Percentiles rank a stretch among this genome's conserved stretches.
Evolutionary conservation across 2,797 vertebrate genomes (phyloP).

Genomic region (Molossus molossus): DNA sequence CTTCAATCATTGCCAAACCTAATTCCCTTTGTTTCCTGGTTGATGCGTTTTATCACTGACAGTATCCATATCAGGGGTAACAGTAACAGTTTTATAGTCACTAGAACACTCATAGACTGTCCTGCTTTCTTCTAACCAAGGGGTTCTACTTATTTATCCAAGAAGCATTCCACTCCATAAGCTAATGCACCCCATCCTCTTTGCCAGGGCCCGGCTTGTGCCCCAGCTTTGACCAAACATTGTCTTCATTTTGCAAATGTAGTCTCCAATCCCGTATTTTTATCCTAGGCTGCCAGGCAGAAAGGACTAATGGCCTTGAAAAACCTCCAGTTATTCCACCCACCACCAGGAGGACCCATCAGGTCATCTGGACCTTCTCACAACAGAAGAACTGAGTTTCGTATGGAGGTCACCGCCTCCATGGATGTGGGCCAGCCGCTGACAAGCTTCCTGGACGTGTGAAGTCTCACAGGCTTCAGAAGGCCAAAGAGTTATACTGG

Average conservation of each 20-base stretch:
- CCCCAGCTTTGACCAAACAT: slow-evolving; percentile 7
- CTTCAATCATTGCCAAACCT: neutral
- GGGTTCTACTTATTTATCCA: neutral
- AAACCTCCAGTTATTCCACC: neutral
- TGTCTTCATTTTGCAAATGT: neutral
- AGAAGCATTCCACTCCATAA: neutral
- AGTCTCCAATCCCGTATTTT: neutral
- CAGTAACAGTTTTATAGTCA: neutral
- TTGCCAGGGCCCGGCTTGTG: neutral
- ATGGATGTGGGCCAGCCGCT: neutral
- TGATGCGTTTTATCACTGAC: neutral
- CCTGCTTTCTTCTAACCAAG: neutral
- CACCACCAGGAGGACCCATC: neutral
- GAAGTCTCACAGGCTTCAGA: neutral
- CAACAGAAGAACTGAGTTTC: slow-evolving; percentile 2
- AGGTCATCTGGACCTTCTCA: neutral
- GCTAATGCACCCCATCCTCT: neutral
- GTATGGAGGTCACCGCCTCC: neutral
- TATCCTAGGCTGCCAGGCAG: neutral
- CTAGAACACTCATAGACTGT: neutral
- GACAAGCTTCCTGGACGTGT: slow-evolving; percentile 12
- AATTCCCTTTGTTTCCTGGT: neutral
- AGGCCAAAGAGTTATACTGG: neutral
- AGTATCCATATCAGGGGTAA: neutral
- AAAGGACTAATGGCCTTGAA: neutral